Base-by-base conservation (phyloP, 2,888 invertebrate genomes). In the Stramonita haemastoma region DNA sequence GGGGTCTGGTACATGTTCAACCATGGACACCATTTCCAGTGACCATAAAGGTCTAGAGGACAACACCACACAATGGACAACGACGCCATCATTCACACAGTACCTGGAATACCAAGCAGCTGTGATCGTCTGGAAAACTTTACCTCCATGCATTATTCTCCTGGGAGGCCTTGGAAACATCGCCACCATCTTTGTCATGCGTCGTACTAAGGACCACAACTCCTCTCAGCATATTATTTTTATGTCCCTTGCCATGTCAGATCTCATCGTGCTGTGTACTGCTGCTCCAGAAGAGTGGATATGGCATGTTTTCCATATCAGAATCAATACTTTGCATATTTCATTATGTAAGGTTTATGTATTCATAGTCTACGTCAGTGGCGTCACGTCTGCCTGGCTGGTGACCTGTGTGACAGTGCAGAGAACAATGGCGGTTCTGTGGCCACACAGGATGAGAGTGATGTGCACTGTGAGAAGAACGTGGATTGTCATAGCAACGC, bases 171-270 rank as follows among this genome's bases (percentile, higher is more conserved):
- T 73, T 11, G 73, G 73, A 73, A 73, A 73, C 29, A 73, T 73
- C 73, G 73, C 73, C 73, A 73, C 73, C 29, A 73, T 73, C 29
- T 73, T 73, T n/a, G 73, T 73, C 22, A 73, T 73, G 73, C 73
- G 73, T 73, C 26, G 73, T n/a, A 73, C n/a, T 2, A 73, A 26
- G n/a, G 73, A 73, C 26, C 26, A 11, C 26, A 73, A 73, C 73
- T 73, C 73, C 29, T n/a, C 73, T 11, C 73, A 73, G 26, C 73
- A 73, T n/a, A 11, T 73, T 8, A 73, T 73, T 26, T 26, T 73
- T 11, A 73, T 73, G 22, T 26, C 73, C n/a, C 73, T 73, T n/a
- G 73, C 73, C 29, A 26, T 73, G 73, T 73, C n/a, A 2, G 73
- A 73, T 11, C 26, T 73, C 29, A 22, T 22, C 73, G 1, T 73